Evolutionary conservation across 2,888 invertebrate species (phyloP).

Genomic region (Hirudinaria manillensis): DNA sequence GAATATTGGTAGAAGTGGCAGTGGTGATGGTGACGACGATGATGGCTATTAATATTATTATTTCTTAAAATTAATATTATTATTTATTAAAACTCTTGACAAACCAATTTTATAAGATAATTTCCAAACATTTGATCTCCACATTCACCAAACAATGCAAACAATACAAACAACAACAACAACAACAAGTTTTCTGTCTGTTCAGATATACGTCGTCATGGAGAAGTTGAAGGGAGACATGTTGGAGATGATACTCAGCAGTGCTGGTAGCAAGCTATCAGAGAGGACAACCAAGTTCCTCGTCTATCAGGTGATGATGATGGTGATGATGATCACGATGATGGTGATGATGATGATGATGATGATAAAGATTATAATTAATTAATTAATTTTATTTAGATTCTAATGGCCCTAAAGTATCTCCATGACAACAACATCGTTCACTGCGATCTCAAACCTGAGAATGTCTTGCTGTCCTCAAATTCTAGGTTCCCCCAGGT

Average conservation of each 20-base stretch:
- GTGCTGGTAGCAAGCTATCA: conserved; percentile 82
- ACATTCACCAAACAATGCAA: too few species aligned
- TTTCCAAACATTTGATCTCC: too few species aligned
- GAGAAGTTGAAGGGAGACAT: conserved; percentile 97
- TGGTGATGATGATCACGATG: conserved; percentile 25
- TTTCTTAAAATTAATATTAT: too few species aligned
- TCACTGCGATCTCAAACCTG: conserved; percentile 80
- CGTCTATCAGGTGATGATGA: conserved; percentile 73
- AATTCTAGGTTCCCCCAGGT: conserved; percentile 91
- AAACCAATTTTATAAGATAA: too few species aligned
- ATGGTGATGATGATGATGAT: conserved; percentile 19
- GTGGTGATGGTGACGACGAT: too few species aligned
- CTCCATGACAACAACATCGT: conserved; percentile 96
- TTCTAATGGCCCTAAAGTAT: conserved; percentile 89
- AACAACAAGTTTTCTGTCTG: background rate
- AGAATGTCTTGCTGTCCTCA: conserved; percentile 90
- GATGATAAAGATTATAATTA: background rate
- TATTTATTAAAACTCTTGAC: too few species aligned
- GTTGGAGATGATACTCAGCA: conserved; percentile 97
- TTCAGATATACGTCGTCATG: conserved; percentile 90
- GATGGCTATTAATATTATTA: too few species aligned
- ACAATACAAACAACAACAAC: background rate
- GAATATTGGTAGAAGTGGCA: too few species aligned
- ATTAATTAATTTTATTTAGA: conserved; percentile 58
- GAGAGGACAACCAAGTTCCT: conserved; percentile 93